phyloP scores from a whole-genome alignment of 2,888 invertebrate species.

The Lepeophtheirus nordmannii region DNA sequence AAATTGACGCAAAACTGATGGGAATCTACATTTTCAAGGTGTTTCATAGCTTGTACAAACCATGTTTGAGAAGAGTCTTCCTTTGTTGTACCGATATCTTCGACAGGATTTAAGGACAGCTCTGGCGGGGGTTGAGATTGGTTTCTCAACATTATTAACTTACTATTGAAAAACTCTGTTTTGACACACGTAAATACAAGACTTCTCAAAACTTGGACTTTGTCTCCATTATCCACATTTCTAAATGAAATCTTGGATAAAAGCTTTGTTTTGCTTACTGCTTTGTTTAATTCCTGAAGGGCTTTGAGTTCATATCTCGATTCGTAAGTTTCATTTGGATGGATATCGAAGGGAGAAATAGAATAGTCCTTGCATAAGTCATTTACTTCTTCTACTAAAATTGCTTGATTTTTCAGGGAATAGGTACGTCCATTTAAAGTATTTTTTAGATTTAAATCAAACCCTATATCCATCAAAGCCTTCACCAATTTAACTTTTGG shows the following conservation, averaged over 20 bases:
- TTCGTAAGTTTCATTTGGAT: constrained; percentile 5
- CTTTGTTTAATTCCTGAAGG: not conserved
- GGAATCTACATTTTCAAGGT: constrained; percentile 32
- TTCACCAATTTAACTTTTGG: not conserved
- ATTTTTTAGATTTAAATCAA: not conserved
- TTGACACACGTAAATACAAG: not conserved
- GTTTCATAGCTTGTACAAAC: constrained; percentile 34
- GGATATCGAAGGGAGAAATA: not conserved
- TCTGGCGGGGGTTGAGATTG: constrained; percentile 35
- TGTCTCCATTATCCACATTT: not conserved
- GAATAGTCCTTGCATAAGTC: not conserved
- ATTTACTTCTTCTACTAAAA: constrained; percentile 5
- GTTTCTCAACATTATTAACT: constrained; percentile 4
- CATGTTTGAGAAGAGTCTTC: constrained; percentile 29
- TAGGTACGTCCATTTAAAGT: not conserved
- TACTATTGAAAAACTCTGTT: not conserved
- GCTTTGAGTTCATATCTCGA: not conserved
- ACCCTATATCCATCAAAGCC: not conserved
- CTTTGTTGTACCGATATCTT: constrained; percentile 32
- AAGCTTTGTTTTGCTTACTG: not conserved
- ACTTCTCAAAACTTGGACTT: not conserved
- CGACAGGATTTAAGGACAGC: constrained; percentile 34
- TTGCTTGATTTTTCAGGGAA: not conserved
- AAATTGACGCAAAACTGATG: constrained; percentile 34
- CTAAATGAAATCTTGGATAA: not conserved